Evolutionary conservation across 2,113 vertebrate genomes (phyloP).

Genomic region (Amblyornis subalaris): DNA sequence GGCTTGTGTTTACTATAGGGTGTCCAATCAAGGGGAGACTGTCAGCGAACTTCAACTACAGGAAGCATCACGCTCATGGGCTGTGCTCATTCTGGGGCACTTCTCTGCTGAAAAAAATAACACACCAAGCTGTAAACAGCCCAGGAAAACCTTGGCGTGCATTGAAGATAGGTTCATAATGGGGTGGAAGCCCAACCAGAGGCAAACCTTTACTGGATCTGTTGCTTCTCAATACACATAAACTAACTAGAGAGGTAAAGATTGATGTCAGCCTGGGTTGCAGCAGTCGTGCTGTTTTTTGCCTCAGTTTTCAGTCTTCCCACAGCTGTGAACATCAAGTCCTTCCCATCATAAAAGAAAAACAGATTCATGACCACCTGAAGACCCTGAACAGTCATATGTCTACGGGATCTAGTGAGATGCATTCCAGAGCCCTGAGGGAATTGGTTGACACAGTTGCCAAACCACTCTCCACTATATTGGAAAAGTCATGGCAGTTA

Average conservation of each 20-base stretch:
- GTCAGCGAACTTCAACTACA: background rate
- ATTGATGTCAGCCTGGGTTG: background rate
- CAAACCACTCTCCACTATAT: background rate
- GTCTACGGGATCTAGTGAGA: background rate
- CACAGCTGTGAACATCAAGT: background rate
- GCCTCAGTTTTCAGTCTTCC: background rate
- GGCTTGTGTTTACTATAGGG: background rate
- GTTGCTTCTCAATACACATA: background rate
- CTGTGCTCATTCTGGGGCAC: background rate
- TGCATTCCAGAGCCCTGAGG: background rate
- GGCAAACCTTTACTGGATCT: background rate
- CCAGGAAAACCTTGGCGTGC: background rate
- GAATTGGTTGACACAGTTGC: background rate
- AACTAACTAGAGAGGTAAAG: background rate
- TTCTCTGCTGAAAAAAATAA: background rate
- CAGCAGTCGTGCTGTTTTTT: background rate
- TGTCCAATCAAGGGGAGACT: background rate
- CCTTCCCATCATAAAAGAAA: background rate
- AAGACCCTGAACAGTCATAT: background rate
- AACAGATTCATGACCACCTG: background rate
- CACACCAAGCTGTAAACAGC: background rate
- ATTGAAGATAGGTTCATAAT: background rate
- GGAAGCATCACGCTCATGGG: background rate
- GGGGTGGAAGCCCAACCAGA: background rate
- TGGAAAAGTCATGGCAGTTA: background rate